Evolutionary conservation across 2,113 vertebrate genomes (phyloP).

Genomic region (Nesogale talazaci): DNA sequence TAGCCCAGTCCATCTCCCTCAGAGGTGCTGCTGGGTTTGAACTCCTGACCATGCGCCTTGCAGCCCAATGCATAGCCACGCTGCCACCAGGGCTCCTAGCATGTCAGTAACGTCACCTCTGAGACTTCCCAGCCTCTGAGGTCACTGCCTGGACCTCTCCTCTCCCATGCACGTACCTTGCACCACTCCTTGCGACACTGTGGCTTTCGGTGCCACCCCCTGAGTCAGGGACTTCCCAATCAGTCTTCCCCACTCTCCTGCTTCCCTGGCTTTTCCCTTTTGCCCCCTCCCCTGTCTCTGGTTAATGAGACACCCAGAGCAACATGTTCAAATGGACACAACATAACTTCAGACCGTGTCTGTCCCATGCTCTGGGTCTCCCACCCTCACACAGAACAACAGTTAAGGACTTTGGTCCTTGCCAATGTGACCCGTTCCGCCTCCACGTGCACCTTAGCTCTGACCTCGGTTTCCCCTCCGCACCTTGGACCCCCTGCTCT

Average conservation of each 20-base stretch:
- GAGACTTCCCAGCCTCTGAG: neutral
- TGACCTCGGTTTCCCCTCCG: neutral
- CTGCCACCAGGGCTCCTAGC: neutral
- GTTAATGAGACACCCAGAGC: neutral
- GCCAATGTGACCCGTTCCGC: accelerated
- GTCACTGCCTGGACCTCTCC: neutral
- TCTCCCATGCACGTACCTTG: neutral
- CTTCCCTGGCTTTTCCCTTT: neutral
- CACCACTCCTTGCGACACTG: neutral
- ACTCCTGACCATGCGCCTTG: too few relatives aligned
- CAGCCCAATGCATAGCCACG: too few relatives aligned
- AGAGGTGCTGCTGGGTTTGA: too few relatives aligned
- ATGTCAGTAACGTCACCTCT: neutral
- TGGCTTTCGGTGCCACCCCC: conserved; percentile 19
- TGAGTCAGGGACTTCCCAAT: neutral
- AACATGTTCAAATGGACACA: neutral
- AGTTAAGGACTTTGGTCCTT: neutral
- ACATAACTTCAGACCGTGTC: neutral
- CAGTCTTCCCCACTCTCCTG: conserved; percentile 22
- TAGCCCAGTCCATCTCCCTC: too few relatives aligned
- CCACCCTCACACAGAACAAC: neutral
- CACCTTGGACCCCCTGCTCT: neutral
- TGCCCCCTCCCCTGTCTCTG: neutral
- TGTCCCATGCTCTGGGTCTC: neutral
- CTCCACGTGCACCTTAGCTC: neutral